Percentiles rank a stretch among this genome's conserved stretches.
These are phyloP conservation scores for Cryptoblepharus egeriae DNA, from an alignment of 2,797 vertebrate genomes.

Conservation along the genomic window DNA sequence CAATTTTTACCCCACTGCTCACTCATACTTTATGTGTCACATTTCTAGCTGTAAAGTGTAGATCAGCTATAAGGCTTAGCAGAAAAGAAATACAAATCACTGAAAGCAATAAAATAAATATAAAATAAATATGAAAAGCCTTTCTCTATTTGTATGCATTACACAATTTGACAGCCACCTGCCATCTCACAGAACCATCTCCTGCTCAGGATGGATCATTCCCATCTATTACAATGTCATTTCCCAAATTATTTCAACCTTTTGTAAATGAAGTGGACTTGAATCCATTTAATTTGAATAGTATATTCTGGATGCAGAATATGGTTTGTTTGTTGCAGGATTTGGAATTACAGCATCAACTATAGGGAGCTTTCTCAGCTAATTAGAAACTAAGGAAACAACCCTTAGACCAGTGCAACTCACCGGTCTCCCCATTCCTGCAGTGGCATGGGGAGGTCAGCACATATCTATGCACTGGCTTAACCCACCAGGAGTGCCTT, in stretches of 20 bases:
- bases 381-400: too few relatives aligned
- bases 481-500: too few relatives aligned
- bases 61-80: not conserved
- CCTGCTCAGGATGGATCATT: too few relatives aligned
- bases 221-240: not conserved
- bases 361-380: not conserved
- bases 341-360: not conserved
- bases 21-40: too few relatives aligned
- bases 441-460: too few relatives aligned
- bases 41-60: not conserved
- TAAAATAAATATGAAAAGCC: not conserved
- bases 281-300: not conserved
- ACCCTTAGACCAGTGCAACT: too few relatives aligned
- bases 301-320: not conserved
- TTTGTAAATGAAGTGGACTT: not conserved
- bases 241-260: not conserved
- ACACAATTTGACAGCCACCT: not conserved
- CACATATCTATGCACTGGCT: too few relatives aligned
- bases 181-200: not conserved
- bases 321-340: not conserved
- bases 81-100: not conserved
- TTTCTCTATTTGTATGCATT: not conserved
- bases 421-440: too few relatives aligned
- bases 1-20: not conserved
- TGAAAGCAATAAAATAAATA: not conserved